Conservation (phyloP, 2,113 vertebrate species). For the Actenoides lindsayi region DNA sequence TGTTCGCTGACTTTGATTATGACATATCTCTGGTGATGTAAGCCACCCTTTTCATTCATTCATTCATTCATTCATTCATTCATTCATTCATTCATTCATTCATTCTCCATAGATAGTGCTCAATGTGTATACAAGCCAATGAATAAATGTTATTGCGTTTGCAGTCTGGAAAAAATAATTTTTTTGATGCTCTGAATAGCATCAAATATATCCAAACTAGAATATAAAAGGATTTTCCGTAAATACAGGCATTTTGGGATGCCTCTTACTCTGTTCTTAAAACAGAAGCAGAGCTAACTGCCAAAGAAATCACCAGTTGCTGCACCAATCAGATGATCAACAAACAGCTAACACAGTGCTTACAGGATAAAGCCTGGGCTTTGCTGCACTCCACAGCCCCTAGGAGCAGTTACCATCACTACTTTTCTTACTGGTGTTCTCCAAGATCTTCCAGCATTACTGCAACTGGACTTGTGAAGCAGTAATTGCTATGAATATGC, state of each 20-base stretch:
- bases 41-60: neutral
- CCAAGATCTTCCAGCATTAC: neutral
- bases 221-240: neutral
- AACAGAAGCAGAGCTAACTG: neutral
- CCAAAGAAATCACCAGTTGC: neutral
- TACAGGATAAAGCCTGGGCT: neutral
- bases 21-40: neutral
- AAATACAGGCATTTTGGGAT: neutral
- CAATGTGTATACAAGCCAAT: neutral
- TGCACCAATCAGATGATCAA: neutral
- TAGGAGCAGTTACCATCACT: neutral
- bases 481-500: constrained; percentile 44
- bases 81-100: no score
- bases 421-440: neutral
- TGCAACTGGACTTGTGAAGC: constrained; percentile 14
- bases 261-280: neutral
- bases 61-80: no score
- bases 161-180: neutral
- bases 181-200: neutral
- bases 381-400: neutral
- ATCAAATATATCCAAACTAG: neutral
- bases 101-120: neutral
- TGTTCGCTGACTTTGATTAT: neutral
- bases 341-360: neutral
- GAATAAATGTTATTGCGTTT: neutral